Conservation (phyloP, 1,140 invertebrate genomes). For the Callitettix versicolor region DNA sequence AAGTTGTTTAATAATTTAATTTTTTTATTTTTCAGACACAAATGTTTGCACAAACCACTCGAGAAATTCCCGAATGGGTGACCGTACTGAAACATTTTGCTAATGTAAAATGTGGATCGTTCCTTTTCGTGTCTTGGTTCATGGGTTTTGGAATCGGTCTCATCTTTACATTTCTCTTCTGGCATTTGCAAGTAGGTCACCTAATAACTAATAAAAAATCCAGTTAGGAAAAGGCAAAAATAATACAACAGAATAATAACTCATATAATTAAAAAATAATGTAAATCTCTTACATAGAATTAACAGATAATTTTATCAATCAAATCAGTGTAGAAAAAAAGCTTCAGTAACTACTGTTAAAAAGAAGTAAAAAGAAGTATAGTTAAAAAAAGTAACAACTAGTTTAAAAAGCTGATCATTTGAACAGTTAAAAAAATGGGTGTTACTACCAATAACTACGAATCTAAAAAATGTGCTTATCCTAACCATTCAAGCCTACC, state of each 20-base stretch:
- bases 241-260: neutral
- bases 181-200: constrained; percentile 74
- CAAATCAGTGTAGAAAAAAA: neutral
- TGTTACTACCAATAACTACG: too few relatives aligned
- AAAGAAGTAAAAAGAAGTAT: too few relatives aligned
- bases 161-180: constrained; percentile 98
- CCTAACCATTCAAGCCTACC: too few relatives aligned
- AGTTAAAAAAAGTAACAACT: too few relatives aligned
- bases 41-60: constrained; percentile 86
- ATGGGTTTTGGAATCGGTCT: constrained; percentile 99
- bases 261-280: neutral
- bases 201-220: neutral
- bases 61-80: constrained; percentile 85
- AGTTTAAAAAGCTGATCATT: too few relatives aligned
- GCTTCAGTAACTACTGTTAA: neutral
- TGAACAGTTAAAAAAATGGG: too few relatives aligned
- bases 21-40: constrained; percentile 53
- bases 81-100: constrained; percentile 83
- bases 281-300: neutral
- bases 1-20: too few relatives aligned
- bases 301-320: neutral
- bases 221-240: neutral
- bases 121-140: constrained; percentile 94
- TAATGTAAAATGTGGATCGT: constrained; percentile 82
- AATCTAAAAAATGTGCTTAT: too few relatives aligned